Conservation (phyloP, 2,888 invertebrate species). For the Conus canariensis region DNA sequence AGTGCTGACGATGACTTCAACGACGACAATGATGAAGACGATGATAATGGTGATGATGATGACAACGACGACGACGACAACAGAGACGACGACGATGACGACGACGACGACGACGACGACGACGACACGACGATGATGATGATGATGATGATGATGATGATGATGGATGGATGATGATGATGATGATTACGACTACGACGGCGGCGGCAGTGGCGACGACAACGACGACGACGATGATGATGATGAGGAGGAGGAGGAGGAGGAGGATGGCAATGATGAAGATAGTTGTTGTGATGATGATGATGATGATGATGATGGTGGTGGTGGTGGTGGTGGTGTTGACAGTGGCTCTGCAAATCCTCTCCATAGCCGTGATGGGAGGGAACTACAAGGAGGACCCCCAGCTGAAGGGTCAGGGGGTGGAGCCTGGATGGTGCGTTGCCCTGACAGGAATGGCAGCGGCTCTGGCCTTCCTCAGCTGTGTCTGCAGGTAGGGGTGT, state of each 20-base stretch:
- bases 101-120: too few relatives aligned
- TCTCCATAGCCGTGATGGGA: not conserved
- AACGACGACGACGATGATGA: not conserved
- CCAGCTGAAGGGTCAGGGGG: not conserved
- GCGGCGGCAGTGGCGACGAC: not conserved
- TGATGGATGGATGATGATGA: not conserved
- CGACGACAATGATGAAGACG: too few relatives aligned
- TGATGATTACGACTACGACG: not conserved
- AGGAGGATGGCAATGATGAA: not conserved
- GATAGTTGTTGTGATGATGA: not conserved
- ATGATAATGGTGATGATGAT: too few relatives aligned
- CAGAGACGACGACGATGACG: too few relatives aligned
- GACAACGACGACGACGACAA: too few relatives aligned
- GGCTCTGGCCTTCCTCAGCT: conserved; percentile 9
- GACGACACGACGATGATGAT: too few relatives aligned
- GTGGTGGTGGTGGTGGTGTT: not conserved
- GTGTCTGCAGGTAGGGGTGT: not conserved
- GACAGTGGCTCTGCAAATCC: not conserved
- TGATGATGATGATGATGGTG: not conserved
- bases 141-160: too few relatives aligned
- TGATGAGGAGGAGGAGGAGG: not conserved
- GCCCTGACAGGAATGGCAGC: not conserved
- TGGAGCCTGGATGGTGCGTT: conserved; percentile 7
- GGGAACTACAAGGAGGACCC: not conserved
- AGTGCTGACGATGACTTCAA: too few relatives aligned